Conservation (phyloP, 2,797 vertebrate species). For the Lepus townsendii region DNA sequence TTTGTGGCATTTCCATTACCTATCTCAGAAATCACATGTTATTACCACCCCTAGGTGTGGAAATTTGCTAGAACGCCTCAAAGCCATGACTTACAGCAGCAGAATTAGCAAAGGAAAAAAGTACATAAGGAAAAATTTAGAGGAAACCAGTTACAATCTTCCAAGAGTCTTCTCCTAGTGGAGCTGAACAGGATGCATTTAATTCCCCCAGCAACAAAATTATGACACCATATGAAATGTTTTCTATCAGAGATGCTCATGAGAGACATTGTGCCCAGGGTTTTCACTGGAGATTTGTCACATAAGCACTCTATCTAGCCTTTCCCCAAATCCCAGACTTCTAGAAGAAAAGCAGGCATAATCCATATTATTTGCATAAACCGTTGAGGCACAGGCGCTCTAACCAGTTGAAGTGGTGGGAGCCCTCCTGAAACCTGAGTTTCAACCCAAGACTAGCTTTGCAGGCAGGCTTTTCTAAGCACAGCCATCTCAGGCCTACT, state of each 20-base stretch:
- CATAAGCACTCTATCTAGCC: background rate
- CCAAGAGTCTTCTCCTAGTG: background rate
- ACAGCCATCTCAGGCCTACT: background rate
- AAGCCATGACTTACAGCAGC: background rate
- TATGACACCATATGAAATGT: background rate
- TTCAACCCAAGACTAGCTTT: background rate
- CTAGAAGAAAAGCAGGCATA: background rate
- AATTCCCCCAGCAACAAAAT: background rate
- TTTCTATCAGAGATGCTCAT: background rate
- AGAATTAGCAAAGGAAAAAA: conserved; percentile 25
- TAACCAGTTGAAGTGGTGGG: background rate
- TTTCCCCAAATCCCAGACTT: background rate
- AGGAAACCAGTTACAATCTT: background rate
- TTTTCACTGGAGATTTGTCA: conserved; percentile 20
- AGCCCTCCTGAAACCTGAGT: background rate
- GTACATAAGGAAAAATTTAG: background rate
- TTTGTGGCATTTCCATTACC: background rate
- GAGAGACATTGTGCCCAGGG: background rate
- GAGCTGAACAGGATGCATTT: background rate
- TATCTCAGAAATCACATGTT: background rate
- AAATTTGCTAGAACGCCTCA: background rate
- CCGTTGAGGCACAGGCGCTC: background rate
- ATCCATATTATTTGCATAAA: background rate
- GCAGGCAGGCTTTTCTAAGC: background rate
- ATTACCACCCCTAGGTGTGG: background rate